Percentiles rank a stretch among this genome's conserved stretches.
Evolutionary conservation across 2,888 invertebrate species (phyloP).

Genomic region (Lypha dubia): DNA sequence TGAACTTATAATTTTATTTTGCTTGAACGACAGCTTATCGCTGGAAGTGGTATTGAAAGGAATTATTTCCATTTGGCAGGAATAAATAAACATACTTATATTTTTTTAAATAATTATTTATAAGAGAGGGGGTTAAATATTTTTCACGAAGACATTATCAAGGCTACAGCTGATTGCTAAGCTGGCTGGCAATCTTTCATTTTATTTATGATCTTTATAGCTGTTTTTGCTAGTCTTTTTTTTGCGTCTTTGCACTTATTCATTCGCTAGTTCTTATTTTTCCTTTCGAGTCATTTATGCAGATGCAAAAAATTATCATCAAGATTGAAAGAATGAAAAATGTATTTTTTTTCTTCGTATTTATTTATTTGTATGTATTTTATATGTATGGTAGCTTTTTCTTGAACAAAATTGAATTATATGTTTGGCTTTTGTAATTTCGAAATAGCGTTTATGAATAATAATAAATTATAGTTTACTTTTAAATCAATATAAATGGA

Average conservation of each 20-base stretch:
- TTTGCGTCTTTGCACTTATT: constrained; percentile 21
- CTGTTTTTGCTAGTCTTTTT: too few relatives aligned
- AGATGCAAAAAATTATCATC: constrained; percentile 70
- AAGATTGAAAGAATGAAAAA: constrained; percentile 59
- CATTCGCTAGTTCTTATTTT: background rate
- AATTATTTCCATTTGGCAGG: constrained; percentile 27
- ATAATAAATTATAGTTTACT: constrained; percentile 58
- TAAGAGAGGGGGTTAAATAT: constrained; percentile 9
- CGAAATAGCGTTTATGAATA: constrained; percentile 6
- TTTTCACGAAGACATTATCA: constrained; percentile 17
- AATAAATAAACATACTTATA: constrained; percentile 6
- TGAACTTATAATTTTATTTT: constrained; percentile 23
- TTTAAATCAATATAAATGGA: constrained; percentile 48
- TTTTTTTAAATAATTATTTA: background rate
- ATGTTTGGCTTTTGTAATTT: constrained; percentile 18
- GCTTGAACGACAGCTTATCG: constrained; percentile 68
- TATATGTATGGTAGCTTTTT: constrained; percentile 24
- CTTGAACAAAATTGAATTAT: background rate
- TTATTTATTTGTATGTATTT: constrained; percentile 20
- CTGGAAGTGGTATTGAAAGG: constrained; percentile 55
- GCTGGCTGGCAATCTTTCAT: constrained; percentile 18
- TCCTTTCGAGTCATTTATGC: constrained; percentile 55
- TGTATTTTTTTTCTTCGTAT: constrained; percentile 44
- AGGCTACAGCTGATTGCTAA: constrained; percentile 26
- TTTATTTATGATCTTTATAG: background rate